A percentile compares a stretch with the other conserved stretches of the same genome.
Conservation (phyloP, 1,140 invertebrate genomes). For the Zaprionus taronus region DNA sequence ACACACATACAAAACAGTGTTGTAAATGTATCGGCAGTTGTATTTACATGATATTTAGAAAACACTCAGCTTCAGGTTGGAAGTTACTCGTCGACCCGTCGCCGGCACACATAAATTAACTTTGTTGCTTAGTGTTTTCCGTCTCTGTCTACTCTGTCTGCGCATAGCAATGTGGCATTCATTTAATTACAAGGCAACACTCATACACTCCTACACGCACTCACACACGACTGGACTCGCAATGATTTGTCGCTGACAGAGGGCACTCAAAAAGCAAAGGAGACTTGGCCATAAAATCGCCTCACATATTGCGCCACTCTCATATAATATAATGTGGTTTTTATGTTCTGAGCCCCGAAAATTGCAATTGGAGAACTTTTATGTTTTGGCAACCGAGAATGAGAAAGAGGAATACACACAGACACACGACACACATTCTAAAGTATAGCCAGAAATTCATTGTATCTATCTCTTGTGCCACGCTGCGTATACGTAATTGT, state of each 20-base stretch:
- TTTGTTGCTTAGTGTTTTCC: slow-evolving; percentile 39
- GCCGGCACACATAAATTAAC: slow-evolving; percentile 64
- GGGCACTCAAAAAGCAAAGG: slow-evolving; percentile 12
- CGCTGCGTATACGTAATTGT: slow-evolving; percentile 19
- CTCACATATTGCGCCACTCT: not conserved
- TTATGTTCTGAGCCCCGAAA: slow-evolving; percentile 20
- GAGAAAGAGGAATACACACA: not conserved
- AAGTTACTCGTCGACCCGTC: slow-evolving; percentile 14
- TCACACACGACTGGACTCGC: not conserved
- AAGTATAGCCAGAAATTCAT: slow-evolving; percentile 2
- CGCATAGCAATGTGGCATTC: slow-evolving; percentile 10
- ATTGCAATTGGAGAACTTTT: slow-evolving; percentile 36
- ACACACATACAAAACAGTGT: not conserved
- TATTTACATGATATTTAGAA: slow-evolving; percentile 65
- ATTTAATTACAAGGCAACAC: slow-evolving; percentile 55
- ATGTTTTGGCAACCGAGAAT: not conserved
- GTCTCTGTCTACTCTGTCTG: not conserved
- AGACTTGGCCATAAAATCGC: slow-evolving; percentile 30
- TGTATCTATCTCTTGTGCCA: not conserved
- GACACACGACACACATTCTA: not conserved
- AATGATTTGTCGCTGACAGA: slow-evolving; percentile 14
- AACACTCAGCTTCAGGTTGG: slow-evolving; percentile 44
- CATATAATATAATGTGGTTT: slow-evolving; percentile 22
- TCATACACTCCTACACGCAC: not conserved
- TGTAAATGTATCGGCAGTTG: slow-evolving; percentile 62